Percentiles rank a stretch among this genome's conserved stretches.
Conservation (phyloP, 2,888 invertebrate genomes). For the Lasioglossum vierecki region DNA sequence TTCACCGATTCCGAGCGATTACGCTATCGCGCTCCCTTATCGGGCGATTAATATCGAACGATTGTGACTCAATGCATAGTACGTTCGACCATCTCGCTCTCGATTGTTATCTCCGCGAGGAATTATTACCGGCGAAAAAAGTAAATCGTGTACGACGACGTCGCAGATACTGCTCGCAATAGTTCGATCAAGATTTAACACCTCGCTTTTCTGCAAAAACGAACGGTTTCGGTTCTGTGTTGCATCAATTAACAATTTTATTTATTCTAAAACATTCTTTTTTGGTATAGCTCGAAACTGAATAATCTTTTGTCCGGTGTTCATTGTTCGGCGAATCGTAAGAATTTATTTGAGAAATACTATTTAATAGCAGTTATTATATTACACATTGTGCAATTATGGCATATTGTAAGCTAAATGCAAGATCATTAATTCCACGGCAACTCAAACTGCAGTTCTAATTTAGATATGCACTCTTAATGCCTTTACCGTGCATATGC, state of each 20-base stretch:
- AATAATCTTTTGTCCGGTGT: neutral
- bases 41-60: slow-evolving; percentile 53
- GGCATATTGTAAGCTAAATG: neutral
- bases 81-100: slow-evolving; percentile 39
- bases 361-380: neutral
- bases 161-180: neutral
- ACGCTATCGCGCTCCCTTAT: slow-evolving; percentile 52
- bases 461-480: neutral
- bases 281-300: too few relatives aligned
- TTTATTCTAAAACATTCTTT: neutral
- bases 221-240: neutral
- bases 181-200: neutral
- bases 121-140: neutral
- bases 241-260: neutral
- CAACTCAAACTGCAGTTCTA: neutral
- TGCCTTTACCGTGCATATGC: neutral
- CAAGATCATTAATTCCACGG: neutral
- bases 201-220: neutral
- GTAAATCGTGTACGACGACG: neutral
- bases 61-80: slow-evolving; percentile 7
- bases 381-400: neutral
- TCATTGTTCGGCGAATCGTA: neutral
- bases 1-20: slow-evolving; percentile 18
- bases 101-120: slow-evolving; percentile 45
- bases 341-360: neutral